A percentile compares a stretch with the other conserved stretches of the same genome.
Evolutionary conservation across 1,140 invertebrate genomes (phyloP).

Genomic region (Ostrea denselamellosa): DNA sequence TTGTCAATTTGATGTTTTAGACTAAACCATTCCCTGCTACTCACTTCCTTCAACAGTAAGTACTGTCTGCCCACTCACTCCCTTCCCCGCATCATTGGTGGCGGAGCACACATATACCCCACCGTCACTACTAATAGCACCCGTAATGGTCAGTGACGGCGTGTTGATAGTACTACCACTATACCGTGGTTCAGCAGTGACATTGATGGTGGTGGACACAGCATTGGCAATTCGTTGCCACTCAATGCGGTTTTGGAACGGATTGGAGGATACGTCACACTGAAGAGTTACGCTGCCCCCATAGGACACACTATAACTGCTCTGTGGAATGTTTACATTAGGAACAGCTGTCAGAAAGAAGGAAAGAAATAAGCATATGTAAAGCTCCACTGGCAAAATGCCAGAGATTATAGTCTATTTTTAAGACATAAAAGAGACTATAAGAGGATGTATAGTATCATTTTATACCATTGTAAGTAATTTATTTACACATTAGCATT

Average conservation of each 20-base stretch:
- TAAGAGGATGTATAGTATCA: background rate
- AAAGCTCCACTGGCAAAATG: slow-evolving; percentile 22
- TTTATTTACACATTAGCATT: background rate
- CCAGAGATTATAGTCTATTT: background rate
- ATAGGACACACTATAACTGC: slow-evolving; percentile 42
- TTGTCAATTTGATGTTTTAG: background rate
- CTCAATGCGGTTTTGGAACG: slow-evolving; percentile 37
- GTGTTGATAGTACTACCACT: slow-evolving; percentile 29
- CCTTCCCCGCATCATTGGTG: slow-evolving; percentile 41
- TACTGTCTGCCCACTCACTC: background rate
- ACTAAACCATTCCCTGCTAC: slow-evolving; percentile 19
- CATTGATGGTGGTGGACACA: slow-evolving; percentile 33
- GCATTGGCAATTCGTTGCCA: slow-evolving; percentile 43
- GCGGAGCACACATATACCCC: slow-evolving; percentile 44
- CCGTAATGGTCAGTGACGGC: slow-evolving; percentile 40
- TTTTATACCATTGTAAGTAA: background rate
- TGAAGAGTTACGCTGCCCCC: slow-evolving; percentile 41
- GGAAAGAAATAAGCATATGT: background rate
- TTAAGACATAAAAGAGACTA: background rate
- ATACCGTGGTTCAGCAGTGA: background rate
- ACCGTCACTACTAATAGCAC: slow-evolving; percentile 14
- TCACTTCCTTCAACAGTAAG: slow-evolving; percentile 50
- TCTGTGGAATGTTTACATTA: slow-evolving; percentile 42
- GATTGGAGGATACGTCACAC: slow-evolving; percentile 42
- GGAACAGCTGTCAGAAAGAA: slow-evolving; percentile 49